Evolutionary conservation across 2,797 vertebrate species (phyloP).

Genomic region (Simalia tracyae): DNA sequence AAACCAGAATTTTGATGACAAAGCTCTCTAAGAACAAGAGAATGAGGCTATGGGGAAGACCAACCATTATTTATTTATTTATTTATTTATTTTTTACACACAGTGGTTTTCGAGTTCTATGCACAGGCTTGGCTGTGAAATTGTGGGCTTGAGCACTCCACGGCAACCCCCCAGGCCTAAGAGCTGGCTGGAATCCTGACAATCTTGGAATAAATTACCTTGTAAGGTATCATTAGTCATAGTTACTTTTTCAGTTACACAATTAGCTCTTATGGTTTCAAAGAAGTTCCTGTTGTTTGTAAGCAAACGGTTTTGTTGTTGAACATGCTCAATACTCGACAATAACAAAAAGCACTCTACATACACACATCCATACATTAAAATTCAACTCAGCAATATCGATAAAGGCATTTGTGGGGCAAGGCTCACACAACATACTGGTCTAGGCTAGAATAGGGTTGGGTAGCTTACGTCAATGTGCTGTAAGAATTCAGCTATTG

Average conservation of each 20-base stretch:
- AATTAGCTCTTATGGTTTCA: constrained; percentile 39
- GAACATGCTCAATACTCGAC: background rate
- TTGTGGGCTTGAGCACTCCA: background rate
- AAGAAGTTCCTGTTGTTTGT: constrained; percentile 20
- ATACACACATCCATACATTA: background rate
- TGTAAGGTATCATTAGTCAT: constrained; percentile 38
- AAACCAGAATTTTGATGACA: accelerated
- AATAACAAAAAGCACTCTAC: background rate
- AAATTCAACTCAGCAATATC: background rate
- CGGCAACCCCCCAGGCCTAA: constrained; percentile 8
- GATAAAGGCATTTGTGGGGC: background rate
- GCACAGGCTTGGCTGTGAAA: constrained; percentile 18
- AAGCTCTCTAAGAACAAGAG: background rate
- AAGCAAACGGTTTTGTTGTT: background rate
- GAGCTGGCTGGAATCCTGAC: constrained; percentile 5
- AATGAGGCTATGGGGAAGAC: background rate
- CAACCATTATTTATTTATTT: background rate
- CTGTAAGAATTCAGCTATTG: too few relatives aligned
- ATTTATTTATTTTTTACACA: too few relatives aligned
- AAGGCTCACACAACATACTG: too few relatives aligned
- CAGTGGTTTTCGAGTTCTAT: background rate
- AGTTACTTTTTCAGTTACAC: constrained; percentile 33
- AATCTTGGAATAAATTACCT: constrained; percentile 39
- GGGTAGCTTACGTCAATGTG: too few relatives aligned
- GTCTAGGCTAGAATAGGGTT: too few relatives aligned